Evolutionary conservation across 2,113 vertebrate genomes (phyloP).

Genomic region (Ranitomeya variabilis): DNA sequence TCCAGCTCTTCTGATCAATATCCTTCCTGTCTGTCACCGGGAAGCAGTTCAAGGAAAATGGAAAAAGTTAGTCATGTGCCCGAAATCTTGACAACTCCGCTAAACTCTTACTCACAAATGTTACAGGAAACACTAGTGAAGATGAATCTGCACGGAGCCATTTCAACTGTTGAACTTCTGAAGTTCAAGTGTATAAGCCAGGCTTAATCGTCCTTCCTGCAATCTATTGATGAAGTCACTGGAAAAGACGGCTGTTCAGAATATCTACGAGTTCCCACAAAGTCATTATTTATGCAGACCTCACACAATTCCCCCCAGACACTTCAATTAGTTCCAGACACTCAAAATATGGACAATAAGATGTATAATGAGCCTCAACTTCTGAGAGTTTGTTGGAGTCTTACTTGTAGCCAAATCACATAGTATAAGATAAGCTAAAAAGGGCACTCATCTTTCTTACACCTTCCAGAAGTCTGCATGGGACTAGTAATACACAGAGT

Average conservation of each 20-base stretch:
- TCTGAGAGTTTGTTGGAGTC: background rate
- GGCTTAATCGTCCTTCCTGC: background rate
- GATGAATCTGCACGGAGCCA: conserved; percentile 1
- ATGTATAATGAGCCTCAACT: background rate
- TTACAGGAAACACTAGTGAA: conserved; percentile 35
- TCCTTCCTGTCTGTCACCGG: conserved; percentile 30
- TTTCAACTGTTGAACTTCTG: conserved; percentile 23
- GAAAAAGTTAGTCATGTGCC: conserved; percentile 44
- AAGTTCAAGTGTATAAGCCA: background rate
- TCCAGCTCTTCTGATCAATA: conserved; percentile 31
- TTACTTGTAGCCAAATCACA: background rate
- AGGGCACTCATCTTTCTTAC: no score
- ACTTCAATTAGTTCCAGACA: background rate
- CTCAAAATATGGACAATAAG: background rate
- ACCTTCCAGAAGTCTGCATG: no score
- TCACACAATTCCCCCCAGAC: background rate
- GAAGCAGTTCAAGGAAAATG: conserved; percentile 40
- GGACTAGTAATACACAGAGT: no score
- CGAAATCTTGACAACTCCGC: background rate
- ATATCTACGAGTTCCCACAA: background rate
- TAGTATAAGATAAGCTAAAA: background rate
- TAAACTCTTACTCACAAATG: conserved; percentile 27
- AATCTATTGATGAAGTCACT: background rate
- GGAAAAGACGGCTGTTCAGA: background rate
- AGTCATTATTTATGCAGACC: background rate